Base-by-base conservation (phyloP, 1,140 invertebrate genomes). In the Caenorhabditis latens region DNA sequence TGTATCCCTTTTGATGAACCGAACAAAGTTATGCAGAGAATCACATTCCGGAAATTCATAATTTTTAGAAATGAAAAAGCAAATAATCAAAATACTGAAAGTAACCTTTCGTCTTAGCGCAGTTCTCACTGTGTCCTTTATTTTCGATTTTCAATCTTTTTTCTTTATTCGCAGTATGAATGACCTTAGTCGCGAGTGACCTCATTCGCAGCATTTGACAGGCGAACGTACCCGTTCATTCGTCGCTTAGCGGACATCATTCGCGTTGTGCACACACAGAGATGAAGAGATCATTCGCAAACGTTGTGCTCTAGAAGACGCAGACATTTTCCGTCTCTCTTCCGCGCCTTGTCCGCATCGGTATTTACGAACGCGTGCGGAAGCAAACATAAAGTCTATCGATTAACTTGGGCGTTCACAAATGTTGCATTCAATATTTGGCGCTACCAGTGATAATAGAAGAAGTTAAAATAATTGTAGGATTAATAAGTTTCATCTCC, bases 301-400 rank as follows among this genome's bases (percentile, higher is more conserved):
- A 46, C 14, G 19, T 71, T 71, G 19, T 48, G 65, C 46, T 79
- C 71, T 1, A 13, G 11, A 42, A 50, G n/a, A 79, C 71, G 46
- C 71, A 79, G 71, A 50, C 71, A 43, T 32, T 32, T 19, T 71
- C 43, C 65, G 65, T 42, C 3, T 46, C 65, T 0, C 65, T 79
- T 9, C 65, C 65, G 65, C 65, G 21, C 4, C 4, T 8, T 0
- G 16, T n/a, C 65, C 65, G 65, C 65, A 43, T 65, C 21, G 32
- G 32, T 32, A 32, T 32, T 13, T 32, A 16, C 5, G 65, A 32
- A 46, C n/a, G 65, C 42, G 63, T 9, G 42, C 19, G n/a, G 11
- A 43, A 42, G n/a, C 46, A 50, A 50, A 79, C 14, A 79, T 79
- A 50, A 50, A 13, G 24, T 13, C 46, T 50, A 79, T 79, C 14